Conservation (phyloP, 2,888 invertebrate species). For the Aethes cnicana region DNA sequence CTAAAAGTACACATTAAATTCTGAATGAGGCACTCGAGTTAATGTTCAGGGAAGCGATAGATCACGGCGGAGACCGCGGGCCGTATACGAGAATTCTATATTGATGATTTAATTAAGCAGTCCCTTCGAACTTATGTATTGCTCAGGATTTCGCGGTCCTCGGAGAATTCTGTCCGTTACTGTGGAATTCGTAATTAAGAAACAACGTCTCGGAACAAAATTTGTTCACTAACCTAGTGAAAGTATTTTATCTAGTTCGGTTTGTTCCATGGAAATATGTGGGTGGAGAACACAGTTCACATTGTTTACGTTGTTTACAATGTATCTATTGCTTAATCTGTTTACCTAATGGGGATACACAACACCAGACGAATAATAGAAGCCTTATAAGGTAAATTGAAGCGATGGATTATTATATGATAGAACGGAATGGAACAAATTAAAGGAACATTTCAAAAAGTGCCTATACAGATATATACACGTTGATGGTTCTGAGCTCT, state of each 20-base stretch:
- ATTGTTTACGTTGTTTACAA: constrained; percentile 39
- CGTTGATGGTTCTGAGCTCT: too few relatives aligned
- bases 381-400: too few relatives aligned
- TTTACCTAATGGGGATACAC: too few relatives aligned
- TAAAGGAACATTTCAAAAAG: too few relatives aligned
- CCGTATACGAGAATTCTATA: constrained; percentile 47
- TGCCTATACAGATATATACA: too few relatives aligned
- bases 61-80: constrained; percentile 44
- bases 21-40: not conserved
- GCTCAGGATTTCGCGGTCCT: constrained; percentile 39
- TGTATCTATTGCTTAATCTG: too few relatives aligned
- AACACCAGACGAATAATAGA: too few relatives aligned
- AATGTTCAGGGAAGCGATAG: constrained; percentile 40
- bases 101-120: constrained; percentile 72
- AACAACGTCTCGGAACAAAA: constrained; percentile 63
- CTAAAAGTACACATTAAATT: not conserved
- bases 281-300: constrained; percentile 46
- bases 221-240: constrained; percentile 57
- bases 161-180: constrained; percentile 53
- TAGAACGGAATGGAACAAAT: too few relatives aligned
- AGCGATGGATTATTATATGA: too few relatives aligned
- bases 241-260: constrained; percentile 59
- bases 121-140: constrained; percentile 53
- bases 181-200: constrained; percentile 73
- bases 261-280: constrained; percentile 39